Conservation (phyloP, 2,797 vertebrate species). For the Lagocephalus sceleratus region DNA sequence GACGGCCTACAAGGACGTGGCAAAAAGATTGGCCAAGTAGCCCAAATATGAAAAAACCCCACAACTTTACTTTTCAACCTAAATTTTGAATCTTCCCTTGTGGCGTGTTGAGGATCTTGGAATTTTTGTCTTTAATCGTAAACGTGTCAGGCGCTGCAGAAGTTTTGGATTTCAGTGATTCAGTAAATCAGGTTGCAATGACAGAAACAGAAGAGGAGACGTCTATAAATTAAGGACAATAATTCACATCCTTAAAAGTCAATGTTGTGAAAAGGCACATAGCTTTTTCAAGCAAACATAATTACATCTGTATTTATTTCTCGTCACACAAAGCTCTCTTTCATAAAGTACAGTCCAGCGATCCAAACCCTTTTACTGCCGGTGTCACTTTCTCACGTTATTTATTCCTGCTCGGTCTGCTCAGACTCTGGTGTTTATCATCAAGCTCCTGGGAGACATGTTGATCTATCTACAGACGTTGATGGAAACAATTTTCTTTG, state of each 20-base stretch:
- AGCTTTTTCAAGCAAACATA: conserved; percentile 38
- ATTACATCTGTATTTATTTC: conserved; percentile 62
- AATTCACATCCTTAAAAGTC: conserved; percentile 18
- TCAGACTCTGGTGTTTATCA: conserved; percentile 62
- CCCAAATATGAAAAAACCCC: conserved; percentile 1
- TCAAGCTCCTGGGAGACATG: conserved; percentile 39
- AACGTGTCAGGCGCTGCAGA: conserved; percentile 25
- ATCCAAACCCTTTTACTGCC: conserved; percentile 63
- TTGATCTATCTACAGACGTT: conserved; percentile 54
- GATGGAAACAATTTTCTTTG: conserved; percentile 36
- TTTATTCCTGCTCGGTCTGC: conserved; percentile 65
- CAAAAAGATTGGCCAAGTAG: conserved; percentile 86
- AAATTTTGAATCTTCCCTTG: conserved; percentile 16
- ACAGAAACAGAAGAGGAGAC: conserved; percentile 28
- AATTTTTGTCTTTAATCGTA: conserved; percentile 13
- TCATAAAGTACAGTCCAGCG: conserved; percentile 42
- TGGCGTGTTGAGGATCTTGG: conserved; percentile 11
- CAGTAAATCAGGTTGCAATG: conserved; percentile 17
- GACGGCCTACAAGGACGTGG: conserved; percentile 90
- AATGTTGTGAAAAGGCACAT: conserved; percentile 38
- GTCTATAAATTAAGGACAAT: conserved; percentile 30
- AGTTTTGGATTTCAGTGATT: conserved; percentile 18
- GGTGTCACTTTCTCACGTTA: conserved; percentile 63
- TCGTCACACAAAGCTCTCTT: conserved; percentile 64
- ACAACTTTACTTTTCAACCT: conserved; percentile 6